These are phyloP conservation scores for Dendroctonus ponderosae DNA, from an alignment of 1,140 invertebrate species.

Conservation along the genomic window DNA sequence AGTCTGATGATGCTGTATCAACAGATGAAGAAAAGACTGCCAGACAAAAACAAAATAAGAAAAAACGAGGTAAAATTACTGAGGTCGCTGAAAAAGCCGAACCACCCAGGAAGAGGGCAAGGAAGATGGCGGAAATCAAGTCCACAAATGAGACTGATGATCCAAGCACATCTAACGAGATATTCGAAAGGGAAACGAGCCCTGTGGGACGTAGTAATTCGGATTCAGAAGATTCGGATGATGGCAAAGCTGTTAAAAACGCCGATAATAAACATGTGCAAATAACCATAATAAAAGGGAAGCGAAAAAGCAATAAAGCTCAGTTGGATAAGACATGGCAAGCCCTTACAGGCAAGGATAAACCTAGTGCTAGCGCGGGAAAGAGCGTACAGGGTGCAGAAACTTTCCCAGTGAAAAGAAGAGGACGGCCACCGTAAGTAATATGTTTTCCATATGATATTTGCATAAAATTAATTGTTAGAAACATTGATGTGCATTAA, in stretches of 20 bases:
- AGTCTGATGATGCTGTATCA: too few species aligned
- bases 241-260: background rate
- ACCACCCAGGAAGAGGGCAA: constrained; percentile 4
- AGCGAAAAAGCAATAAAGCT: constrained; percentile 22
- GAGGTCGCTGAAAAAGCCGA: background rate
- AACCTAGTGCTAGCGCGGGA: background rate
- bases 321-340: constrained; percentile 25
- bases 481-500: too few species aligned
- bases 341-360: constrained; percentile 15
- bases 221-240: too few species aligned
- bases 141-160: too few species aligned
- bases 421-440: constrained; percentile 17
- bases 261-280: constrained; percentile 1
- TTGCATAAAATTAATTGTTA: too few species aligned
- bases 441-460: background rate
- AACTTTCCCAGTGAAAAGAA: constrained; percentile 6
- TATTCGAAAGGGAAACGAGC: too few species aligned
- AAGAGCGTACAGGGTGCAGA: background rate
- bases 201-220: too few species aligned
- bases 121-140: background rate
- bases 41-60: too few species aligned
- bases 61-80: too few species aligned
- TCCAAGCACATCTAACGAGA: too few species aligned
- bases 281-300: constrained; percentile 23
- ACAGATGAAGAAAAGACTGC: too few species aligned